Evolutionary conservation across 2,888 invertebrate genomes (phyloP), one percentile per base, ranked within the genome.

Genomic region (Baccha elongata): DNA sequence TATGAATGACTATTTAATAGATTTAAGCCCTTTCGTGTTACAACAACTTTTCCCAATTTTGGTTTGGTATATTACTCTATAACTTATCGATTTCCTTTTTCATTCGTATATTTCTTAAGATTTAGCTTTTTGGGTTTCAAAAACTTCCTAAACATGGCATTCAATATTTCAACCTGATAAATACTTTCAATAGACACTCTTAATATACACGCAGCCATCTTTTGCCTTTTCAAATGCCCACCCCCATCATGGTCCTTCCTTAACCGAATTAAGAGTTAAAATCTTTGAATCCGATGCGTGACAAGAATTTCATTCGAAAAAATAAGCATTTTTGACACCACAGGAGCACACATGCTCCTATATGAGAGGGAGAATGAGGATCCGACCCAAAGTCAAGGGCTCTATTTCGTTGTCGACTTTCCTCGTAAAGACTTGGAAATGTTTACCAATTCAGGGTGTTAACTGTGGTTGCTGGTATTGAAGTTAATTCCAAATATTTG

Each of bases 131-230:
- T 13, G 15, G 40, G 40, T 40, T n/a, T 58, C 10, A 40, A 40
- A 40, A 15, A 58, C 40, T 40, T 58, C 23, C 40, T 15, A 2
- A 40, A 58, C 23, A 40, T 40, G 40, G 58, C 15, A 40, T 40
- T 58, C 58, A 40, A 58, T 58, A 58, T 58, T 40, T 58, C 23
- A 23, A 40, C 13, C 58, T 40, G 37, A 58, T 58, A 58, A 58
- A 58, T 26, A 21, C 11, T 58, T 40, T 40, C 40, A 23, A 40
- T 40, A 40, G 58, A 58, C 23, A 58, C 23, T 10, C 37, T 13
- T 23, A 5, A 23, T 23, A 5, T 23, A 23, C 23, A 5, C 23
- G 23, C 26, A 4, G 3, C 26, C 6, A 11, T 35, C 35, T 10
- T 35, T 1, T 35, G 11, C n/a, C 10, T 10, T n/a, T 1, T 7